Percentiles rank a stretch among this genome's conserved stretches.
Conservation (phyloP, 2,888 invertebrate species). For the Cenopis cana region DNA sequence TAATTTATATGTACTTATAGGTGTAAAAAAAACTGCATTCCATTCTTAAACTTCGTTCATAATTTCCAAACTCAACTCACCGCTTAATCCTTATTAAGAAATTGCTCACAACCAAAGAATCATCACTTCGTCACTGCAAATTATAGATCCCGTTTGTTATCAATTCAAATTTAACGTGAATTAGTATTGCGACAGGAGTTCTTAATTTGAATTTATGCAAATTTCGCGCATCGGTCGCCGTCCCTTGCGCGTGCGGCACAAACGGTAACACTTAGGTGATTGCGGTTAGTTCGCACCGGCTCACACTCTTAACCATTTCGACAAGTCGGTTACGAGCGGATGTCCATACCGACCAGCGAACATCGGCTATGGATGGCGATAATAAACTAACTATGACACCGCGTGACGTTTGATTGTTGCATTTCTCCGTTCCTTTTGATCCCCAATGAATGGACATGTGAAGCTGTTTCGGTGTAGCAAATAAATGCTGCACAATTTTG, state of each 20-base stretch:
- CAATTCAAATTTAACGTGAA: constrained; percentile 10
- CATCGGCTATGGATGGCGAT: constrained; percentile 49
- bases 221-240: constrained; percentile 56
- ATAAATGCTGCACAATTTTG: background rate
- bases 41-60: constrained; percentile 8
- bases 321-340: constrained; percentile 68
- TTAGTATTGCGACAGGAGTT: constrained; percentile 28
- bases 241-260: constrained; percentile 64
- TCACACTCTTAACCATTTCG: constrained; percentile 75
- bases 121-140: constrained; percentile 40
- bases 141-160: constrained; percentile 20
- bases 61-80: constrained; percentile 35
- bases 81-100: constrained; percentile 41
- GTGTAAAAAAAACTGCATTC: background rate
- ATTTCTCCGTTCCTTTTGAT: constrained; percentile 32
- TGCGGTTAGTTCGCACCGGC: constrained; percentile 71
- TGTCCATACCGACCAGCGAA: constrained; percentile 59
- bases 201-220: constrained; percentile 56
- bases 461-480: constrained; percentile 18
- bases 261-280: constrained; percentile 71
- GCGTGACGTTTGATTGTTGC: constrained; percentile 40
- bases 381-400: constrained; percentile 44
- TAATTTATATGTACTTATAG: background rate
- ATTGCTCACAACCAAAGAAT: constrained; percentile 44
- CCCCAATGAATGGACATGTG: constrained; percentile 6